Percentiles rank a stretch among this genome's conserved stretches.
Conservation (phyloP, 2,888 invertebrate genomes). For the Reticulitermes lucifugus region DNA sequence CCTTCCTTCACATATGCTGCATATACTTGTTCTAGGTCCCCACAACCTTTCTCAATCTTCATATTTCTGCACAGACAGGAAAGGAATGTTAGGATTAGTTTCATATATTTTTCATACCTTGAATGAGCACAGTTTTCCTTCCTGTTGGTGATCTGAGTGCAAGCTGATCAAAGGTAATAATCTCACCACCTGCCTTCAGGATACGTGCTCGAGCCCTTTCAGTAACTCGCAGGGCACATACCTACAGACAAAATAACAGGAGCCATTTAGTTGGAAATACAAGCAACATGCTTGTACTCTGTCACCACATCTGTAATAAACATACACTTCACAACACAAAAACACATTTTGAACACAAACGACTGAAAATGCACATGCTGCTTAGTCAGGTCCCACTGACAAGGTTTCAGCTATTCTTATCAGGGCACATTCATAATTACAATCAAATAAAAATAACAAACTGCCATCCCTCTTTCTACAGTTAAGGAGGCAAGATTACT, state of each 20-base stretch:
- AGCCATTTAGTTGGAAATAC: too few relatives aligned
- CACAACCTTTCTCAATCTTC: neutral
- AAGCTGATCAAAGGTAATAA: constrained; percentile 97
- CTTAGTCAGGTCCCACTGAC: too few relatives aligned
- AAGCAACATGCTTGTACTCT: too few relatives aligned
- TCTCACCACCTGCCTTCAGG: constrained; percentile 94
- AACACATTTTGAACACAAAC: too few relatives aligned
- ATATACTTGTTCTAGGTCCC: too few relatives aligned
- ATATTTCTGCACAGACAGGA: neutral
- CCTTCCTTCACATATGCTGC: too few relatives aligned
- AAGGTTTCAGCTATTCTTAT: too few relatives aligned
- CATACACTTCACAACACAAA: too few relatives aligned
- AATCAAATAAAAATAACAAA: neutral
- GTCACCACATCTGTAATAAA: too few relatives aligned
- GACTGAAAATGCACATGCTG: too few relatives aligned
- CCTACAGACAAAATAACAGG: constrained; percentile 60
- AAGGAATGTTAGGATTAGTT: neutral
- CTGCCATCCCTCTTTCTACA: too few relatives aligned
- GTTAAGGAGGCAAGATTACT: constrained; percentile 53
- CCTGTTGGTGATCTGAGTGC: constrained; percentile 95
- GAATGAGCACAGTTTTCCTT: constrained; percentile 92
- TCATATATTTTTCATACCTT: constrained; percentile 67
- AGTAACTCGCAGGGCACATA: constrained; percentile 94
- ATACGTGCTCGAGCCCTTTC: constrained; percentile 96
- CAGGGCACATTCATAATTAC: neutral